Percentiles rank a stretch among this genome's conserved stretches.
Evolutionary conservation across 1,140 invertebrate genomes (phyloP).

Genomic region (Dryas iulia): DNA sequence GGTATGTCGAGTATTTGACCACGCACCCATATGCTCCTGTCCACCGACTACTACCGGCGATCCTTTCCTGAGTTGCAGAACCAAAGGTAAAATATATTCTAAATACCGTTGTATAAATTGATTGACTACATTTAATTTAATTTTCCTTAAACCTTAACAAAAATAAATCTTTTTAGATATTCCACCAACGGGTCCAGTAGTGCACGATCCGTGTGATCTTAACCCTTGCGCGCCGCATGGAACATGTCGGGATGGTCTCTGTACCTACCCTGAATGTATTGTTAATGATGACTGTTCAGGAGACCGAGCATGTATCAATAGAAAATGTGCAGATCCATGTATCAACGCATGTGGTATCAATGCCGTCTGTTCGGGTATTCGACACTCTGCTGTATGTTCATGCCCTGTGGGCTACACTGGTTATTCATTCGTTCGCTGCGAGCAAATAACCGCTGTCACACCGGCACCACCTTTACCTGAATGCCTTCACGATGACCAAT

Average conservation of each 20-base stretch:
- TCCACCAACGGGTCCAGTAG: constrained; percentile 53
- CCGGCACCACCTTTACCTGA: constrained; percentile 84
- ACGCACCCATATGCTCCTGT: constrained; percentile 90
- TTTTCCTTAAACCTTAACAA: no score
- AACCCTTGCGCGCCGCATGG: constrained; percentile 90
- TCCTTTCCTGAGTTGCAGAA: constrained; percentile 87
- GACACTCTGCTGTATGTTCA: constrained; percentile 90
- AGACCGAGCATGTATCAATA: constrained; percentile 89
- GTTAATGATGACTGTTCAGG: constrained; percentile 91
- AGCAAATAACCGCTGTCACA: constrained; percentile 65
- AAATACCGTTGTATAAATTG: no score
- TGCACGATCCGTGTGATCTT: constrained; percentile 87
- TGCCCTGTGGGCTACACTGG: constrained; percentile 85
- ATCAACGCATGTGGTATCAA: constrained; percentile 91
- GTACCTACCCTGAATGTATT: constrained; percentile 92
- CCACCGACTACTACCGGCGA: constrained; percentile 85
- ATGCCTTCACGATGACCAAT: constrained; percentile 90
- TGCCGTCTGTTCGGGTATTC: constrained; percentile 88
- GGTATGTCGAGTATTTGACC: constrained; percentile 87
- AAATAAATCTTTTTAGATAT: constrained; percentile 36
- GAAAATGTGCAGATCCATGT: constrained; percentile 91
- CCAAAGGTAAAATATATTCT: constrained; percentile 61
- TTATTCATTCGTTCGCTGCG: constrained; percentile 88
- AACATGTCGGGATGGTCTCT: constrained; percentile 88
- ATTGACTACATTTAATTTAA: no score